Evolutionary conservation across 2,888 invertebrate genomes (phyloP), one percentile per base, ranked within the genome.

Genomic region (Thymelicus acteon): DNA sequence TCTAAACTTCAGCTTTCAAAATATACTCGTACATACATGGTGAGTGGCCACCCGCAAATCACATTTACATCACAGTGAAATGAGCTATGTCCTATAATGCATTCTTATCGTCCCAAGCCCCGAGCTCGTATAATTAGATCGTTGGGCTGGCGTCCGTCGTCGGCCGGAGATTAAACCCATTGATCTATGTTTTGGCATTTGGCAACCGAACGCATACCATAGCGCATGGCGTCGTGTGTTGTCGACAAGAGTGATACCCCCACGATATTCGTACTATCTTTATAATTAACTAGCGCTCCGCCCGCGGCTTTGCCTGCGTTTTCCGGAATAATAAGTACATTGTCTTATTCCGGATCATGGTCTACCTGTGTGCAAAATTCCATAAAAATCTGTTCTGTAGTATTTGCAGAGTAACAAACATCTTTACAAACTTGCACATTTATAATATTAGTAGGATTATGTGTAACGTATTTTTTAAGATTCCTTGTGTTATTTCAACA

Each of bases 181-280:
- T 63, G 62, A 63, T 63, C 62, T 63, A 63, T 63, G 62, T 63
- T 63, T 49, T 49, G 62, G 37, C 62, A 63, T 63, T 63, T 63
- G 62, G 62, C 62, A 63, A 63, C 48, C n/a, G 37, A 31, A 61
- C 61, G 24, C 61, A 62, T 62, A 62, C 48, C 62, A 24, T 61
- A 19, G 19, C 61, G n/a, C 15, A 60, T 61, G 44, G 19, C 61
- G n/a, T 40, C 44, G 54, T 12, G 54, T 54, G 24, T 31, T 12
- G 12, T n/a, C 54, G 54, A 24, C 54, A 12, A 54, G 54, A 54
- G 24, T 54, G 54, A 54, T 54, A 24, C 44, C 12, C 44, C 12
- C 44, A 44, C 44, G 44, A 8, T 44, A 8, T 44, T 44, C 10
- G 3, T 44, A 44, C 44, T 10, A 12, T 15, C 52, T 52, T 52